Base-by-base conservation (phyloP, 1,140 invertebrate species). In the Scaptomyza graminum region DNA sequence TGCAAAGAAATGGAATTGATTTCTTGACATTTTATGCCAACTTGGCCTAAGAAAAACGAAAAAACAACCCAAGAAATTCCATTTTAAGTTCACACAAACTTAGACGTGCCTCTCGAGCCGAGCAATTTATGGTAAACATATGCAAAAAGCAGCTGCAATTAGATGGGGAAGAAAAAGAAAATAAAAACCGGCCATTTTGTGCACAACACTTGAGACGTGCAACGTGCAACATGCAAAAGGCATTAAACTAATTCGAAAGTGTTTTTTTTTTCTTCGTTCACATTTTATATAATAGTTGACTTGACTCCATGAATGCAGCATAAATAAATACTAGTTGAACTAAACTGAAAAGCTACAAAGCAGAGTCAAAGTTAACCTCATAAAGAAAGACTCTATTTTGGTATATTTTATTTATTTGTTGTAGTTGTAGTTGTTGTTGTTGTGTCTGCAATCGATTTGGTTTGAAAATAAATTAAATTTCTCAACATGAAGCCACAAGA, bases 381-480 rank as follows among this genome's bases (percentile, higher is more conserved):
- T 65, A 55, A 63, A 69, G 61, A 49, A 67, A 67, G 28, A 85
- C 63, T 67, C 12, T 12, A 41, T 1, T 41, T 2, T 41, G 1
- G 12, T 41, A 41, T 41, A 41, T 4, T 41, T n/a, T 41, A 41
- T 41, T n/a, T 41, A 41, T 41, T n/a, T 41, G 12, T 9, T 52
- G 65, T 46, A 68, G 71, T 34, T 43, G 41, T 64, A 61, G 47
- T 28, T 70, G 47, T 76, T 72, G 31, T 28, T 31, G 28, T 22
- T 22, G 28, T 31, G 28, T 68, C 64, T 65, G 65, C 71, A 52
- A 84, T 85, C 82, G 82, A 85, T 85, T 87, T 85, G 74, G 77
- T 85, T 87, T 59, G 59, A 62, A 81, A 84, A 77, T 87, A 85
- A 85, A 87, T 85, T 85, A 81, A 81, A 81, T 87, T 84, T 77